phyloP scores from a whole-genome alignment of 2,888 invertebrate genomes.

The Pharmacophagus antenor region DNA sequence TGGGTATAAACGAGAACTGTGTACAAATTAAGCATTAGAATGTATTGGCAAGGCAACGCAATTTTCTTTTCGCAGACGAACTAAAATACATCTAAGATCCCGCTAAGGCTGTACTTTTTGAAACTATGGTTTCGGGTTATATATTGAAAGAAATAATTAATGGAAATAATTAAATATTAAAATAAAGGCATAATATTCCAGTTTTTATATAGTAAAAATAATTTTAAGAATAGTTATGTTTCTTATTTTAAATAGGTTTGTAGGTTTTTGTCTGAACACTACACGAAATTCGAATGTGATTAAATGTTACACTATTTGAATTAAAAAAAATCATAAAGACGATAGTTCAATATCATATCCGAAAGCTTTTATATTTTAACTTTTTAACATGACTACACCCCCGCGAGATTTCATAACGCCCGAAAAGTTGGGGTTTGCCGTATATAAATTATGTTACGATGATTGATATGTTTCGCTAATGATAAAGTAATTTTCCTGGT shows the following conservation, averaged over 20 bases:
- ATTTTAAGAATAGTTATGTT: no score
- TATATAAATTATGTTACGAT: slow-evolving; percentile 14
- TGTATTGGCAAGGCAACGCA: slow-evolving; percentile 14
- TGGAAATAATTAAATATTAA: no score
- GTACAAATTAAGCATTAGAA: slow-evolving; percentile 18
- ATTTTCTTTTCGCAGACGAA: slow-evolving; percentile 4
- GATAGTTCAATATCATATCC: no score
- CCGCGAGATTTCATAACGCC: slow-evolving; percentile 2
- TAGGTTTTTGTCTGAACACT: no score
- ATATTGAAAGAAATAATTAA: background rate
- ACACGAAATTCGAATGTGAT: no score
- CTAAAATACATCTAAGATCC: background rate
- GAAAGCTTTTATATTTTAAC: background rate
- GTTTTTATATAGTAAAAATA: no score
- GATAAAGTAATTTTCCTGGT: slow-evolving; percentile 22
- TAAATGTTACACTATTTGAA: no score
- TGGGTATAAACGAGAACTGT: slow-evolving; percentile 16
- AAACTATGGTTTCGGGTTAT: background rate
- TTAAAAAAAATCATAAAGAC: no score
- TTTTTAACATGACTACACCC: slow-evolving; percentile 3
- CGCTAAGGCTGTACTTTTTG: background rate
- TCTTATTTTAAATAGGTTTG: no score
- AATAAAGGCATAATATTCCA: no score
- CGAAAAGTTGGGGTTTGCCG: slow-evolving; percentile 3
- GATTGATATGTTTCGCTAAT: slow-evolving; percentile 23